Evolutionary conservation across 2,113 vertebrate genomes (phyloP), one percentile per base, ranked within the genome.

Genomic region (Rhea pennata): DNA sequence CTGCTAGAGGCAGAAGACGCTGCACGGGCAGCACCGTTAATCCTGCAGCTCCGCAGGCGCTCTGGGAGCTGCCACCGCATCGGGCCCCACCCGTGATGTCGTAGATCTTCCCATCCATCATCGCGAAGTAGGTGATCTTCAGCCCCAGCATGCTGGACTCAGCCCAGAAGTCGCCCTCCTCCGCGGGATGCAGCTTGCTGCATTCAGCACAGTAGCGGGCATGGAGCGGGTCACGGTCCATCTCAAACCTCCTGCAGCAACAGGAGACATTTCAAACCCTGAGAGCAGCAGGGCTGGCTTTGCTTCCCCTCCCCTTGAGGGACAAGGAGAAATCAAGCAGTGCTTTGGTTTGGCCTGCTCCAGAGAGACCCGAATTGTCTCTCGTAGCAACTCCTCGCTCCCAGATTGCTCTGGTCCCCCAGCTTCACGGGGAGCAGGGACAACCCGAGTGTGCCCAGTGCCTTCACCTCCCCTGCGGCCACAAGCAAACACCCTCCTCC

Each of bases 131-230:
- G 24, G 99, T 99, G 97, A 99, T 99, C 62, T 98, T 99, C 73
- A 99, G 97, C 44, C 99, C 99, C 89, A 99, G 95, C 98, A 99
- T 98, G 95, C 99, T 99, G 56, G 99, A 99, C 94, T 99, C 99
- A 0, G 99, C 99, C 99, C 99, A 99, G 88, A 99, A 98, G 96
- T 99, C 99, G 4, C 99, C 99, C 84, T 99, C 99, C 88, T 99
- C 98, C 0, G 99, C 99, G 2, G 99, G 97, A 88, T 99, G 99
- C 93, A 98, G 97, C 64, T 95, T 97, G n/a, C 97, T 98, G 70
- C 99, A 99, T 92, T 98, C 98, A 2, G 98, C 98, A 76, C 99
- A 99, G 94, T 99, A 99, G 23, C 99, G 98, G 23, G 98, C 99
- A 46, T 95, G 98, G 4, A 97, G 89, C 7, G 99, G 98, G 73